Evolutionary conservation across 2,797 vertebrate genomes (phyloP).

Genomic region (Catamblyrhynchus diadema): DNA sequence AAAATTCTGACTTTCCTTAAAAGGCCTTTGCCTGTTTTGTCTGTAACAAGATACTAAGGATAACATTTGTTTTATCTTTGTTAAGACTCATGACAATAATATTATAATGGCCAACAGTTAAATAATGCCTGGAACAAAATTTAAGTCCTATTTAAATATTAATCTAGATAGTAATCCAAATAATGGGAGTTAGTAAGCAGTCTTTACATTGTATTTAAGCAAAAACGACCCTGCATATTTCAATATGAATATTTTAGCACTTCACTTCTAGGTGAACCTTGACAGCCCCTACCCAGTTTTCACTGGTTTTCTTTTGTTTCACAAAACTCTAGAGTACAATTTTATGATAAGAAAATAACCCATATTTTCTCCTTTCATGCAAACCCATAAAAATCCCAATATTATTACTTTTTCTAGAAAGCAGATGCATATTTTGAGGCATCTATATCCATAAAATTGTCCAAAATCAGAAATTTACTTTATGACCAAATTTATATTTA

Average conservation of each 20-base stretch:
- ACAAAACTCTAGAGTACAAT: neutral
- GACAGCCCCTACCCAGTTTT: neutral
- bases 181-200: neutral
- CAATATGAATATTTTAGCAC: neutral
- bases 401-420: neutral
- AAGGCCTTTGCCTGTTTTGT: neutral
- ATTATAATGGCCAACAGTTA: neutral
- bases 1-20: neutral
- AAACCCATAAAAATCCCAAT: neutral
- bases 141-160: neutral
- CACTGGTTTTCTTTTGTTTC: neutral
- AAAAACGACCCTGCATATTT: neutral
- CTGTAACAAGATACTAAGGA: neutral
- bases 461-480: neutral
- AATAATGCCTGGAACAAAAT: neutral
- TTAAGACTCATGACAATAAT: neutral
- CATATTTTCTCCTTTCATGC: neutral
- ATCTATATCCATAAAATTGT: neutral
- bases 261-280: neutral
- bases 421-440: neutral
- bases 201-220: neutral
- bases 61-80: neutral
- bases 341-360: neutral
- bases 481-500: neutral
- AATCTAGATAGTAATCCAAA: neutral